Conservation (phyloP, 2,113 vertebrate genomes). For the Mohoua ochrocephala region DNA sequence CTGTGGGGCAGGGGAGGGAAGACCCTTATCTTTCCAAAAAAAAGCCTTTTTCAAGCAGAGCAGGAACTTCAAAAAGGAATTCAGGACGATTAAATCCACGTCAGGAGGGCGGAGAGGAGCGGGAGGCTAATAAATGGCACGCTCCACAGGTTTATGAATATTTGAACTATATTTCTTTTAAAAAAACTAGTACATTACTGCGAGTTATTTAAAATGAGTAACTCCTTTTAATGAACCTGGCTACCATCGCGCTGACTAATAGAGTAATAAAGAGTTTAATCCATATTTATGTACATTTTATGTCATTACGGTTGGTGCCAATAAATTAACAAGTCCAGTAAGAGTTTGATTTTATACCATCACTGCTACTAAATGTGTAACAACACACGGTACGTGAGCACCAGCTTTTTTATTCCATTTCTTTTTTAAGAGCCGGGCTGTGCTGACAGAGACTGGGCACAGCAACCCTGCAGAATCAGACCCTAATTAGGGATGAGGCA, state of each 20-base stretch:
- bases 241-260: background rate
- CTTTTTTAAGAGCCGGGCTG: background rate
- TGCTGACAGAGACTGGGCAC: background rate
- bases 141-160: background rate
- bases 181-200: background rate
- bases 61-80: background rate
- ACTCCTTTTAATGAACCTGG: slow-evolving; percentile 11
- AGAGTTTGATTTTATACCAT: background rate
- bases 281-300: slow-evolving; percentile 24
- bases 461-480: background rate
- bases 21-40: background rate
- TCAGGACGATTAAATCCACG: background rate
- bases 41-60: background rate
- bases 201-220: background rate
- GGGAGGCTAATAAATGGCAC: background rate
- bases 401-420: background rate
- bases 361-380: background rate
- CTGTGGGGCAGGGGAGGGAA: background rate
- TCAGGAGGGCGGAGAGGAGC: background rate
- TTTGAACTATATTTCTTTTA: background rate
- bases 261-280: background rate
- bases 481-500: accelerated
- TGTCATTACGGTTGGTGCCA: background rate
- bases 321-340: slow-evolving; percentile 15
- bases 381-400: background rate